Evolutionary conservation across 2,888 invertebrate species (phyloP), one percentile per base, ranked within the genome.

Genomic region (Ametastegia equiseti): DNA sequence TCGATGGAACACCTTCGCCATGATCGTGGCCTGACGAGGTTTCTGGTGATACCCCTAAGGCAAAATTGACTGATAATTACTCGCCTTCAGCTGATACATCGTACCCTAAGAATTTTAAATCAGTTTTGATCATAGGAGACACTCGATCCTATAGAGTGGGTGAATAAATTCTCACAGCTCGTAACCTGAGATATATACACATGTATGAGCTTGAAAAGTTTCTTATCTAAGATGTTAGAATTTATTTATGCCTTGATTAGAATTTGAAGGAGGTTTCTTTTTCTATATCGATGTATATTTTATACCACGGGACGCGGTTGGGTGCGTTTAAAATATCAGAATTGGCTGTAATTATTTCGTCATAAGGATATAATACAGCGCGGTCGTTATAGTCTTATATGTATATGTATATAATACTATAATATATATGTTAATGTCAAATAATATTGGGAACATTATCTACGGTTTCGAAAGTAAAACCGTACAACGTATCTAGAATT

Each of bases 381-480:
- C 13, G n/a, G n/a, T n/a, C n/a, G n/a, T n/a, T n/a, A n/a, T n/a
- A n/a, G n/a, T n/a, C n/a, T n/a, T n/a, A n/a, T n/a, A n/a, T n/a
- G n/a, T n/a, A n/a, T n/a, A n/a, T n/a, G n/a, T n/a, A n/a, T n/a
- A n/a, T n/a, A n/a, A n/a, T n/a, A n/a, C n/a, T n/a, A n/a, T n/a
- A n/a, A 23, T 60, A 30, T 30, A 54, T 54, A 60, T 60, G 60
- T 60, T 60, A 60, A 60, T 60, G 27, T 30, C 1, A 60, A 60
- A 60, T 60, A 60, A 60, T 30, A 30, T 60, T 30, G 2, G 60
- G 15, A 71, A 45, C 2, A 71, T 71, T 71, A 71, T 71, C 47
- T 71, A 71, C 27, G 47, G 23, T 45, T 78, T 63, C 60, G 60
- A 78, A 78, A 78, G 78, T 60, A 60, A 42, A 78, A 60, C 54